phyloP scores from a whole-genome alignment of 2,113 vertebrate species.

The Heterotilapia buettikoferi region DNA sequence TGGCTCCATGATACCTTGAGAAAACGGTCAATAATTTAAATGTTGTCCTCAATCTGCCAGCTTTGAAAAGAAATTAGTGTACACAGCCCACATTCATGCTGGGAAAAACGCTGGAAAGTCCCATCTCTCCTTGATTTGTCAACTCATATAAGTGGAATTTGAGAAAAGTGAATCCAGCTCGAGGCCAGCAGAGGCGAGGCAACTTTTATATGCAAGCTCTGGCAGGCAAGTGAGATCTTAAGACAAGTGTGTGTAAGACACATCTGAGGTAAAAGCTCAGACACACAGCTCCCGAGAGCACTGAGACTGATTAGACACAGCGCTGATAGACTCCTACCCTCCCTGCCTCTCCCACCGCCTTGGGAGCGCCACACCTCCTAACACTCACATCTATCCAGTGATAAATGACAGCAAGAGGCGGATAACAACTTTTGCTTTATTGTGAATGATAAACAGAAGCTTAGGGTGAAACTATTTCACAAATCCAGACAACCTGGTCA shows the following conservation, averaged over 20 bases:
- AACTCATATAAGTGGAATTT: conserved; percentile 26
- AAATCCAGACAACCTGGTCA: background rate
- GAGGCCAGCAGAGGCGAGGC: background rate
- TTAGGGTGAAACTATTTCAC: background rate
- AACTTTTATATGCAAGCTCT: conserved; percentile 11
- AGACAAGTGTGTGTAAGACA: background rate
- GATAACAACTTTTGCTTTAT: conserved; percentile 4
- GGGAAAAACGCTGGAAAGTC: conserved; percentile 1
- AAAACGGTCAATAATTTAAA: background rate
- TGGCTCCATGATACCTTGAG: background rate
- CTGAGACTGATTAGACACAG: background rate
- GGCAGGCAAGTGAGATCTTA: conserved; percentile 17
- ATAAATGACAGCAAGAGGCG: background rate
- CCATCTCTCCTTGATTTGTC: background rate
- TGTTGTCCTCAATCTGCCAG: background rate
- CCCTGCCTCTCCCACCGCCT: background rate
- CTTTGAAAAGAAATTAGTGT: background rate
- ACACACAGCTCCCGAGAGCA: conserved; percentile 7
- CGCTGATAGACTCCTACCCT: background rate
- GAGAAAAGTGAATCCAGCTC: background rate
- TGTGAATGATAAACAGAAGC: background rate
- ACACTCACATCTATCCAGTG: background rate
- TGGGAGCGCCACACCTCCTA: background rate
- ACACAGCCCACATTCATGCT: background rate
- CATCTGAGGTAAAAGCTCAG: background rate